These are phyloP conservation scores for Pandemis corylana DNA, from an alignment of 2,888 invertebrate species.

Conservation along the genomic window DNA sequence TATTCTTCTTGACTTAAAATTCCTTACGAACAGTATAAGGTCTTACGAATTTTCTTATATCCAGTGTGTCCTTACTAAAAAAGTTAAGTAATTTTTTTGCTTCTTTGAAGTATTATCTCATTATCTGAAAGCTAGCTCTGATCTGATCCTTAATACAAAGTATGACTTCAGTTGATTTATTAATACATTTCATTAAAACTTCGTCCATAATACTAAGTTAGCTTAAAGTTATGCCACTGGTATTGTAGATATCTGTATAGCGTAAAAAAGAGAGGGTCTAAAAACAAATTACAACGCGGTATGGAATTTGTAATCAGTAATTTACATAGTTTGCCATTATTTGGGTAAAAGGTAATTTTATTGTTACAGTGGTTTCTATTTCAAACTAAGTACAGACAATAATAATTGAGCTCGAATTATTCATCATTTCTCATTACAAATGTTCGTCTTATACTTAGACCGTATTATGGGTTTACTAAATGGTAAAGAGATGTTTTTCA, in stretches of 20 bases:
- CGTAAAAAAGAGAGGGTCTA: slow-evolving; percentile 1
- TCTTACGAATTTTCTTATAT: not conserved
- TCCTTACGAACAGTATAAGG: slow-evolving; percentile 50
- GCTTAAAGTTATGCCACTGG: not conserved
- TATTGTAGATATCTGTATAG: not conserved
- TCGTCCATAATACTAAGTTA: slow-evolving; percentile 4
- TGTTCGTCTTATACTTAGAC: not conserved
- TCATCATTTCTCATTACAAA: not conserved
- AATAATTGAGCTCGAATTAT: not conserved
- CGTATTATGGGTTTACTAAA: not conserved
- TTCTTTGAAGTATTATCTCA: slow-evolving; percentile 15
- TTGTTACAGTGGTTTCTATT: not conserved
- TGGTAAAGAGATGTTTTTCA: not conserved
- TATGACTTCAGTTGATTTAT: not conserved
- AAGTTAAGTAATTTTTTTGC: slow-evolving; percentile 5
- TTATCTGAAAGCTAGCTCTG: not conserved
- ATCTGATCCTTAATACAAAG: too few species aligned
- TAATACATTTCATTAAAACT: slow-evolving; percentile 14
- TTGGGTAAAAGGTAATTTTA: not conserved
- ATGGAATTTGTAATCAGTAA: slow-evolving; percentile 3
- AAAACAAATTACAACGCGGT: not conserved
- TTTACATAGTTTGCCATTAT: not conserved
- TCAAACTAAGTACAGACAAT: not conserved
- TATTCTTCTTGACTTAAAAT: slow-evolving; percentile 60
- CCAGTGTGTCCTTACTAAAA: slow-evolving; percentile 17